Base-by-base conservation (phyloP, 2,113 vertebrate species). In the Tor tambroides region DNA sequence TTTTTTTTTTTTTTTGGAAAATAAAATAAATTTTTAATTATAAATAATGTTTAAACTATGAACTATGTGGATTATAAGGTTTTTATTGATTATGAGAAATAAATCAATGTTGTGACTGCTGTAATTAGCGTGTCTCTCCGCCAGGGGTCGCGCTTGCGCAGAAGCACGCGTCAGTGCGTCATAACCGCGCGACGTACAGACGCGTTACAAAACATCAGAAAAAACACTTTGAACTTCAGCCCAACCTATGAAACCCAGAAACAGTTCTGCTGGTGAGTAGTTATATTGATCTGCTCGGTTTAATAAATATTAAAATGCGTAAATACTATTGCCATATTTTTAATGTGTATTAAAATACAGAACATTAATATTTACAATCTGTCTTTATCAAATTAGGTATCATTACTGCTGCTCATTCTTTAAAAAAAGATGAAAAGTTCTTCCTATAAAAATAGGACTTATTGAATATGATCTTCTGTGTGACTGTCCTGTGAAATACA, bases 161-260 rank as follows among this genome's bases (percentile, higher is more conserved):
- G 43, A 4, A 30, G 10, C 14, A 17, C 28, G 41, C 41, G 12
- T 32, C n/a, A 51, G 4, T 49, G 43, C 80, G 43, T 83, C 81
- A 83, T 71, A 10, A 83, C 1, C 10, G 28, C 30, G 81, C 81
- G 81, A 80, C 78, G 63, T 5, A n/a, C 35, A 38, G 75, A 80
- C 54, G 56, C 12, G 54, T 80, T 41, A 61, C 54, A 61, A 61
- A 61, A 61, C 79, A 63, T 59, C 30, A 54, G 10, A 21, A 28
- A 4, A 41, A 72, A 11, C 69, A 11, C 32, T 23, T 46, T 78
- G 56, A 43, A 28, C 79, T 65, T 43, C 21, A 23, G 1, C 17
- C 19, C 43, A 83, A 30, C 28, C 5, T 0, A 9, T 7, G 61
- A 69, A 10, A 69, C 15, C 2, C 46, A 23, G 6, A 9, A 12